A percentile compares a stretch with the other conserved stretches of the same genome.
Conservation (phyloP, 2,888 invertebrate species). For the Choristoneura rosaceana region DNA sequence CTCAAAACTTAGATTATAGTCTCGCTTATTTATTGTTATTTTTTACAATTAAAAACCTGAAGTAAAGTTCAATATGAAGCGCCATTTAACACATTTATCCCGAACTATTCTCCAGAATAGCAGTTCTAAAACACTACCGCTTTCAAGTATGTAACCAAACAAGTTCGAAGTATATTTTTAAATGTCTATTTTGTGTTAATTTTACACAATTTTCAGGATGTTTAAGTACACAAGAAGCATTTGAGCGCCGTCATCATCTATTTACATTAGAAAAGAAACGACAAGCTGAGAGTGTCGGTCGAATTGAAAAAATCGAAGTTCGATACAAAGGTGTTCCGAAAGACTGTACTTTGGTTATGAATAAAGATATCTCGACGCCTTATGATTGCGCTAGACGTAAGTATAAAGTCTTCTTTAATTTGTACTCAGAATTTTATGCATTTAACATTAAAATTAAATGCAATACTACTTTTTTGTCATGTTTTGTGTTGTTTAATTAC, state of each 20-base stretch:
- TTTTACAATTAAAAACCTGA: slow-evolving; percentile 40
- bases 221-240: slow-evolving; percentile 81
- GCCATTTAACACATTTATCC: slow-evolving; percentile 59
- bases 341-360: slow-evolving; percentile 93
- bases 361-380: slow-evolving; percentile 96
- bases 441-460: too few relatives aligned
- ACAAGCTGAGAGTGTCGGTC: slow-evolving; percentile 90
- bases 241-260: slow-evolving; percentile 87
- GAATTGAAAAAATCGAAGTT: slow-evolving; percentile 96
- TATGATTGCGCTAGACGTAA: slow-evolving; percentile 95
- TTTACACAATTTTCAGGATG: slow-evolving; percentile 64
- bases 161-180: background rate
- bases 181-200: background rate
- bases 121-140: slow-evolving; percentile 49
- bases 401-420: slow-evolving; percentile 52
- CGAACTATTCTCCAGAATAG: slow-evolving; percentile 57
- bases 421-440: background rate
- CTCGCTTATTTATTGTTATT: slow-evolving; percentile 9
- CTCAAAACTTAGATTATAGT: slow-evolving; percentile 53
- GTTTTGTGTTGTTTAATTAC: too few relatives aligned
- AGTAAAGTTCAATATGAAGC: slow-evolving; percentile 61
- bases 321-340: slow-evolving; percentile 91
- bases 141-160: slow-evolving; percentile 56
- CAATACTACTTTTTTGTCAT: too few relatives aligned
- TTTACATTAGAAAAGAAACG: slow-evolving; percentile 92